A percentile compares a stretch with the other conserved stretches of the same genome.
phyloP scores from a whole-genome alignment of 2,113 vertebrate species.

The Probosciger aterrimus region DNA sequence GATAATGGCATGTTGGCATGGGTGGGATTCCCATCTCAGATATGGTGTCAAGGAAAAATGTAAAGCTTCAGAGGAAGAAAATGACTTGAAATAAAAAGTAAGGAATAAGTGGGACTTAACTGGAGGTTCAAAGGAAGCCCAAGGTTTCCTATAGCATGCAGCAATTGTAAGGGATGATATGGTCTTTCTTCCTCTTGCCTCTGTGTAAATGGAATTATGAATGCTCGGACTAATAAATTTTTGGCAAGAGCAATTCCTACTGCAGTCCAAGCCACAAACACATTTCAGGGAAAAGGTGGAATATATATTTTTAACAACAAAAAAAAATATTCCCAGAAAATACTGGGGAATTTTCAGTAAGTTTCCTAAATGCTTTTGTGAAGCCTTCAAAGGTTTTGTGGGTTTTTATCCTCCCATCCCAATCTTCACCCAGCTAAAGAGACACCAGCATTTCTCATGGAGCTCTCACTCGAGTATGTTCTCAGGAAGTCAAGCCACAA shows the following conservation, averaged over 20 bases:
- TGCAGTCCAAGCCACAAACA: not conserved
- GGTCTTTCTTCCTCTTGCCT: not conserved
- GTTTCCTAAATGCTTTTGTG: not conserved
- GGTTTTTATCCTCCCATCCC: not conserved
- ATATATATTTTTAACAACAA: not conserved
- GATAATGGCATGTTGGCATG: accelerated
- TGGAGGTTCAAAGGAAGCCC: not conserved
- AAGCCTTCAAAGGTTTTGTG: constrained; percentile 22
- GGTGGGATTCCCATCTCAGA: not conserved
- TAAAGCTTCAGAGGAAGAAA: not conserved
- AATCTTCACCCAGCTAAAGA: not conserved
- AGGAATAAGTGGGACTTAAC: not conserved
- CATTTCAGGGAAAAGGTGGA: constrained; percentile 20
- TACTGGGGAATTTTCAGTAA: not conserved
- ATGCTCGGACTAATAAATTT: not conserved
- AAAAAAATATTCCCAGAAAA: constrained; percentile 15
- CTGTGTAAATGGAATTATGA: not conserved
- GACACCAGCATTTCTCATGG: not conserved
- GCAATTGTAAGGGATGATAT: accelerated
- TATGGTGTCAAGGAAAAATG: not conserved
- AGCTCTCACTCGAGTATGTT: not conserved
- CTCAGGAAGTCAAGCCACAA: not conserved
- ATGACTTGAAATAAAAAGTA: not conserved
- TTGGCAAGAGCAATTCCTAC: not conserved
- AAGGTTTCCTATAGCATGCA: not conserved